These are phyloP conservation scores for Neoaliturus tenellus DNA, from an alignment of 2,888 invertebrate genomes.

Conservation along the genomic window DNA sequence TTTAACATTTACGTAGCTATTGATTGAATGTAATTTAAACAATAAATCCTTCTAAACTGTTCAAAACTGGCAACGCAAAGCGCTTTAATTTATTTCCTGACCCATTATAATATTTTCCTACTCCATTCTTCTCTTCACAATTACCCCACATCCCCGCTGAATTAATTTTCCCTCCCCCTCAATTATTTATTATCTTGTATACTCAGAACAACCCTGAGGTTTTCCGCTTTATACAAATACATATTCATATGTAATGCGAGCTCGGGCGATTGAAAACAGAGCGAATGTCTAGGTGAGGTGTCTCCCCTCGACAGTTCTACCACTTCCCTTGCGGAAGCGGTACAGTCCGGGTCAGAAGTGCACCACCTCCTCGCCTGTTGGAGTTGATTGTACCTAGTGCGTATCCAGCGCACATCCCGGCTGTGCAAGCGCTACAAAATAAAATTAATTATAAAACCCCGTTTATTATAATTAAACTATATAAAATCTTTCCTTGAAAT, in stretches of 20 bases:
- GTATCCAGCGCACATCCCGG: too few relatives aligned
- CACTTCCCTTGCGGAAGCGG: slow-evolving; percentile 50
- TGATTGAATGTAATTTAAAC: too few relatives aligned
- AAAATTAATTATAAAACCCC: too few relatives aligned
- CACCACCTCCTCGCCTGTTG: background rate
- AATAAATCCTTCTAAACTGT: too few relatives aligned
- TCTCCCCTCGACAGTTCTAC: slow-evolving; percentile 7
- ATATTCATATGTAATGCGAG: background rate
- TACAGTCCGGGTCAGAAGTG: slow-evolving; percentile 35
- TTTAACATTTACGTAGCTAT: too few relatives aligned
- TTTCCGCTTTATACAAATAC: background rate
- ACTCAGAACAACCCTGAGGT: too few relatives aligned
- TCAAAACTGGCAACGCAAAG: too few relatives aligned
- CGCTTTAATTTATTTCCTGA: too few relatives aligned
- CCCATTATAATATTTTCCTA: background rate
- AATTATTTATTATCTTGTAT: background rate
- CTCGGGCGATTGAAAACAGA: background rate
- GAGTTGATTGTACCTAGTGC: background rate
- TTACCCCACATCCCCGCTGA: background rate
- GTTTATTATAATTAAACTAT: too few relatives aligned
- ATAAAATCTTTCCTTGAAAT: too few relatives aligned
- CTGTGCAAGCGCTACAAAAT: too few relatives aligned
- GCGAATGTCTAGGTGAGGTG: slow-evolving; percentile 24
- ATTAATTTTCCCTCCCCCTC: background rate
- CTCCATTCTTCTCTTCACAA: background rate